Evolutionary conservation across 2,888 invertebrate species (phyloP).

Genomic region (Unio pictorum): DNA sequence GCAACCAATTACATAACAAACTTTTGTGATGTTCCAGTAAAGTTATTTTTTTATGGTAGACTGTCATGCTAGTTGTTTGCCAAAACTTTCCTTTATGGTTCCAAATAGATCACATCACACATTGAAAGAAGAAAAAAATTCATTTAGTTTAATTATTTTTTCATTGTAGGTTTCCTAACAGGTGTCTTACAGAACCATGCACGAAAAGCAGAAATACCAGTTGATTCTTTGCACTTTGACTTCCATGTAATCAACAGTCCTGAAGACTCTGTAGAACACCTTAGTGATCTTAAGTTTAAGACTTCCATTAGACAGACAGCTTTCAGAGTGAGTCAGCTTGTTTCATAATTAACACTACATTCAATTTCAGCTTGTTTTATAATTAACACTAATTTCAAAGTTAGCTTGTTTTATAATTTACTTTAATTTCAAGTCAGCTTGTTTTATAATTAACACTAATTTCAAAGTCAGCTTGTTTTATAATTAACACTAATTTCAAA

Average conservation of each 20-base stretch:
- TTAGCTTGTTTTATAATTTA: constrained; percentile 39
- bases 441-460: not conserved
- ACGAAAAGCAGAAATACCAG: constrained; percentile 66
- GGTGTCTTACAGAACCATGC: constrained; percentile 71
- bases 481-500: too few species aligned
- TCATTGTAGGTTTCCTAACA: constrained; percentile 67
- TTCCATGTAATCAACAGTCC: constrained; percentile 51
- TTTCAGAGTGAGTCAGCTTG: constrained; percentile 50
- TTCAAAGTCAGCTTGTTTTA: too few species aligned
- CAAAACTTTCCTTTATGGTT: too few species aligned
- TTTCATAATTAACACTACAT: not conserved
- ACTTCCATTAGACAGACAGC: constrained; percentile 47
- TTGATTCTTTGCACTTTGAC: constrained; percentile 67
- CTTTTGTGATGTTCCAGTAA: too few species aligned
- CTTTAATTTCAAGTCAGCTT: constrained; percentile 14
- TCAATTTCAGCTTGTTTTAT: not conserved
- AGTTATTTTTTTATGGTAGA: too few species aligned
- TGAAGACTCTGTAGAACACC: constrained; percentile 41
- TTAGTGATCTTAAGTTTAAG: constrained; percentile 50
- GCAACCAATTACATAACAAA: too few species aligned
- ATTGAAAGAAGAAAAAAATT: not conserved
- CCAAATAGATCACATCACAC: too few species aligned
- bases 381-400: not conserved
- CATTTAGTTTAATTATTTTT: not conserved
- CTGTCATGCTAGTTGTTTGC: too few species aligned